phyloP scores from a whole-genome alignment of 2,113 vertebrate species.

The Odontesthes bonariensis region DNA sequence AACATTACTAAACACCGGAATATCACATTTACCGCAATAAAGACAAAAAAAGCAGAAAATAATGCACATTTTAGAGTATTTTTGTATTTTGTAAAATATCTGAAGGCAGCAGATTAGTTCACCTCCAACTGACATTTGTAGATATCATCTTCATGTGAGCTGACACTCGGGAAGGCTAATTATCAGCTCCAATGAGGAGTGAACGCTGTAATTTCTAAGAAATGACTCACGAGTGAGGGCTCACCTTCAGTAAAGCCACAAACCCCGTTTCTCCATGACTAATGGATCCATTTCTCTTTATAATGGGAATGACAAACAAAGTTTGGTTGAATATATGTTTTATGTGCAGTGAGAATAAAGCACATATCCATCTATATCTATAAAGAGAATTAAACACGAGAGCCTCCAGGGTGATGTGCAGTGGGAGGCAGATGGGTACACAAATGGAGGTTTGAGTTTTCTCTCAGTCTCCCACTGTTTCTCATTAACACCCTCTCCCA shows the following conservation, averaged over 20 bases:
- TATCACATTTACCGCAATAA: too few species aligned
- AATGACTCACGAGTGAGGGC: background rate
- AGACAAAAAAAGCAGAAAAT: too few species aligned
- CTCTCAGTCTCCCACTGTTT: constrained; percentile 19
- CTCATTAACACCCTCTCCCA: constrained; percentile 45
- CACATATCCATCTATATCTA: too few species aligned
- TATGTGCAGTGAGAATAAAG: too few species aligned
- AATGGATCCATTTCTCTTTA: background rate
- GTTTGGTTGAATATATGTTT: too few species aligned
- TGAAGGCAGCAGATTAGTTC: too few species aligned
- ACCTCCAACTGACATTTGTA: too few species aligned
- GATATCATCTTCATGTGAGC: background rate
- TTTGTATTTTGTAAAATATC: too few species aligned
- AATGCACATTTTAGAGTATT: too few species aligned
- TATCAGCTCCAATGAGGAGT: constrained; percentile 2
- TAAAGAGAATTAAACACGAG: background rate
- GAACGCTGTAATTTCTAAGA: background rate
- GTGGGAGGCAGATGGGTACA: constrained; percentile 31
- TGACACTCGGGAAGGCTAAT: background rate
- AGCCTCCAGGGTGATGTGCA: constrained; percentile 12
- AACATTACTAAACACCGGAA: too few species aligned
- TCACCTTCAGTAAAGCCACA: background rate
- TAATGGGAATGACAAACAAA: background rate
- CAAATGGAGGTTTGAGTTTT: constrained; percentile 43
- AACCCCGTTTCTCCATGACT: constrained; percentile 6